Evolutionary conservation across 2,113 vertebrate species (phyloP).

Genomic region (Pseudopipra pipra): DNA sequence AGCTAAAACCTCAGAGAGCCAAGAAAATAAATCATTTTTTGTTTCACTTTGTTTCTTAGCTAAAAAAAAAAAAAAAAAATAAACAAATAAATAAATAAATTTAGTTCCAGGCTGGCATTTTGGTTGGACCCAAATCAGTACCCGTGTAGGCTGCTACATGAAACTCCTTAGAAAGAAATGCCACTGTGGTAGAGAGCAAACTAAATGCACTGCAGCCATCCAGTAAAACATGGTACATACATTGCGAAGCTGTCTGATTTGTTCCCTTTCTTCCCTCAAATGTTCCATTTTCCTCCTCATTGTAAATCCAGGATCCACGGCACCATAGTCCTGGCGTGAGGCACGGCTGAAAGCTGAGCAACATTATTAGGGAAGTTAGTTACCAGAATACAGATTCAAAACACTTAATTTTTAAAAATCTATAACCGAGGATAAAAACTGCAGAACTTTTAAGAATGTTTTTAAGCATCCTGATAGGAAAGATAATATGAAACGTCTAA

Average conservation of each 20-base stretch:
- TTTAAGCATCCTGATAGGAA: neutral
- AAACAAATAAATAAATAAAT: neutral
- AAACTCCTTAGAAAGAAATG: neutral
- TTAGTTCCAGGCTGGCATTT: neutral
- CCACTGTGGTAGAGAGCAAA: neutral
- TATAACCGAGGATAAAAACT: neutral
- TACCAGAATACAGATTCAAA: neutral
- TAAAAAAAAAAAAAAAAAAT: neutral
- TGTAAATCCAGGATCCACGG: constrained; percentile 93
- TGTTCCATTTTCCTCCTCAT: constrained; percentile 99
- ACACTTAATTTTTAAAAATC: neutral
- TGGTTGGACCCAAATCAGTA: neutral
- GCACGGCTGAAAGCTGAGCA: constrained; percentile 85
- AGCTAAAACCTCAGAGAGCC: neutral
- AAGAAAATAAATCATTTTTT: neutral
- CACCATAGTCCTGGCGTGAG: constrained; percentile 83
- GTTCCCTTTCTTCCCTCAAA: constrained; percentile 93
- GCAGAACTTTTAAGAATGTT: neutral
- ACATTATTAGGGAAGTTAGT: neutral
- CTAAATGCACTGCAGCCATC: neutral
- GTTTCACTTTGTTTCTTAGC: neutral
- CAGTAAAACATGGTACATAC: constrained; percentile 65
- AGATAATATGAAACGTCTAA: neutral
- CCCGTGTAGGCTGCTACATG: neutral
- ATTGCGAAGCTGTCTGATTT: constrained; percentile 89